Conservation (phyloP, 2,888 invertebrate genomes). For the Pediacus dermestoides region DNA sequence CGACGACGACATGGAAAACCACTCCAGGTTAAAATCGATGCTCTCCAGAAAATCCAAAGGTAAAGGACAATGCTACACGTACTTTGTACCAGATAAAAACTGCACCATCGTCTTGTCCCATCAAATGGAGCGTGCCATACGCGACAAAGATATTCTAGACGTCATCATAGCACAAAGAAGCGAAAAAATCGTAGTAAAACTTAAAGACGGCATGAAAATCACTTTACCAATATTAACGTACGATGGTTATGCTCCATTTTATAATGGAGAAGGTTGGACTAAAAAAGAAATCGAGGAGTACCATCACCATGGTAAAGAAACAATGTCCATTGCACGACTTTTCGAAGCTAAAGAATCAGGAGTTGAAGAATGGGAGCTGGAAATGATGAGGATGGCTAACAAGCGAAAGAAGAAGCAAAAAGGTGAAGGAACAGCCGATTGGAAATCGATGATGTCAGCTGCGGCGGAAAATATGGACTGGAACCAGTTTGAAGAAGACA, state of each 20-base stretch:
- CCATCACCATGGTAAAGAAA: slow-evolving; percentile 46
- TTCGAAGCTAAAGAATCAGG: slow-evolving; percentile 49
- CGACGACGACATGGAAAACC: slow-evolving; percentile 44
- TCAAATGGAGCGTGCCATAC: slow-evolving; percentile 70
- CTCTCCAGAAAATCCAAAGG: slow-evolving; percentile 57
- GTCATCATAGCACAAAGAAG: slow-evolving; percentile 72
- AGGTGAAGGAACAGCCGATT: slow-evolving; percentile 43
- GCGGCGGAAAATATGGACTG: slow-evolving; percentile 42
- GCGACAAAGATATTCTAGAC: slow-evolving; percentile 72
- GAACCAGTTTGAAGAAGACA: slow-evolving; percentile 46
- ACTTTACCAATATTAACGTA: slow-evolving; percentile 56
- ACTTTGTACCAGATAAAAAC: slow-evolving; percentile 68
- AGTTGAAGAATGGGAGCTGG: slow-evolving; percentile 45
- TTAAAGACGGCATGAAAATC: slow-evolving; percentile 67
- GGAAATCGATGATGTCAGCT: slow-evolving; percentile 43
- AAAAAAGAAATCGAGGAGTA: slow-evolving; percentile 55
- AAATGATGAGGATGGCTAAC: slow-evolving; percentile 44
- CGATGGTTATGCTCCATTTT: slow-evolving; percentile 52
- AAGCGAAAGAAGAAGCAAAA: slow-evolving; percentile 41
- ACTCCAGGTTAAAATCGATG: slow-evolving; percentile 42
- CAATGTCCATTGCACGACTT: slow-evolving; percentile 60
- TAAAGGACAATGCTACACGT: slow-evolving; percentile 62
- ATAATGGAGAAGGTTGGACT: slow-evolving; percentile 70
- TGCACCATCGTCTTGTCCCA: slow-evolving; percentile 71
- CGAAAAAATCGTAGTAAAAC: slow-evolving; percentile 67